These are phyloP conservation scores for Drosophila funebris DNA, from an alignment of 1,140 invertebrate genomes.

Conservation along the genomic window DNA sequence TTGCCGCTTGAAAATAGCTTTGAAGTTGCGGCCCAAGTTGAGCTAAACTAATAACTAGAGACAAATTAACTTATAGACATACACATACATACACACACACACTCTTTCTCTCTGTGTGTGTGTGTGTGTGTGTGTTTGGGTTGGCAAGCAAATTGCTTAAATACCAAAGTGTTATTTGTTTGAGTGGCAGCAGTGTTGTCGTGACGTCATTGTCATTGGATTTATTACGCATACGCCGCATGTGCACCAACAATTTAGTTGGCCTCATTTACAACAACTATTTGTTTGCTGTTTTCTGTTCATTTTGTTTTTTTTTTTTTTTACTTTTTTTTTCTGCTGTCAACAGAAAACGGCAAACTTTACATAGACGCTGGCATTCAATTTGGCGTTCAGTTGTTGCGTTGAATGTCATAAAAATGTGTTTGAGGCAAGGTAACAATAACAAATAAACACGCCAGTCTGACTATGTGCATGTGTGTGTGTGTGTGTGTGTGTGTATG, in stretches of 20 bases:
- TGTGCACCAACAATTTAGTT: slow-evolving; percentile 46
- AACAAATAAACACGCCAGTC: slow-evolving; percentile 68
- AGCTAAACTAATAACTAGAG: slow-evolving; percentile 55
- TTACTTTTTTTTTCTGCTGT: not conserved
- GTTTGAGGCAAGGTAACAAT: slow-evolving; percentile 80
- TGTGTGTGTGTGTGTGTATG: slow-evolving; percentile 22
- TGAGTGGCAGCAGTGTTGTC: slow-evolving; percentile 18
- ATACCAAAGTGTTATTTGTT: slow-evolving; percentile 53
- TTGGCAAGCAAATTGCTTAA: slow-evolving; percentile 40
- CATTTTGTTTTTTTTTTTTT: not conserved
- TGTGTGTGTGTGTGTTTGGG: not conserved
- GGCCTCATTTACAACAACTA: slow-evolving; percentile 36
- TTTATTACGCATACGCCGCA: slow-evolving; percentile 55
- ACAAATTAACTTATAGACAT: slow-evolving; percentile 60
- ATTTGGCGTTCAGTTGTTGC: slow-evolving; percentile 26
- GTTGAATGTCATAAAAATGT: slow-evolving; percentile 74
- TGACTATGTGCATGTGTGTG: not conserved
- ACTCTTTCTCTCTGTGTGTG: not conserved
- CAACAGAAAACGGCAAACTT: slow-evolving; percentile 17
- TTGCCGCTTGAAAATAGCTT: slow-evolving; percentile 58
- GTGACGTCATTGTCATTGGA: slow-evolving; percentile 54
- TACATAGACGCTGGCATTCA: slow-evolving; percentile 29
- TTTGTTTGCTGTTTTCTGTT: not conserved
- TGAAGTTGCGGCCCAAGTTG: slow-evolving; percentile 48
- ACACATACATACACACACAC: not conserved